Percentiles rank a stretch among this genome's conserved stretches.
These are phyloP conservation scores for Drosophila ananassae DNA, from an alignment of 1,140 invertebrate species.

Conservation along the genomic window DNA sequence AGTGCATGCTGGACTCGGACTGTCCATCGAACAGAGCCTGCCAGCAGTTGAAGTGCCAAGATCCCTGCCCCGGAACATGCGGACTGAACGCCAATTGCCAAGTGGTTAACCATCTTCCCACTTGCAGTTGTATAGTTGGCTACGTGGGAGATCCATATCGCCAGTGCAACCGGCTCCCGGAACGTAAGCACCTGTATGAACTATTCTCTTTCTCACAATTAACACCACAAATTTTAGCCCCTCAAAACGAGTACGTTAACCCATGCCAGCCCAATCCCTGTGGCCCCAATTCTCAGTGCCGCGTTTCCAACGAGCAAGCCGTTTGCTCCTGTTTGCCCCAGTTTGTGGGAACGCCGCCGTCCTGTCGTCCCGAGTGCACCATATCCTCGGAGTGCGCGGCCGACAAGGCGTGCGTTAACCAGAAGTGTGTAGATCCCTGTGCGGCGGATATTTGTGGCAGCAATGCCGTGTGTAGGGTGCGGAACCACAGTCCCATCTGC, in stretches of 20 bases:
- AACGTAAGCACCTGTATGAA: conserved; percentile 67
- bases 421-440: conserved; percentile 89
- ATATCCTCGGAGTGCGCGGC: conserved; percentile 88
- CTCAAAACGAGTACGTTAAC: conserved; percentile 82
- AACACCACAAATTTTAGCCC: conserved; percentile 65
- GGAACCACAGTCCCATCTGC: conserved; percentile 90
- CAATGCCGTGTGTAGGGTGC: conserved; percentile 89
- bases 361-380: conserved; percentile 88
- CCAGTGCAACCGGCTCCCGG: conserved; percentile 84
- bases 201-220: conserved; percentile 13
- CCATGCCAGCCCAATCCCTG: conserved; percentile 89
- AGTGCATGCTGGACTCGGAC: conserved; percentile 88
- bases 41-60: conserved; percentile 88
- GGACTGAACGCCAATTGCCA: conserved; percentile 90
- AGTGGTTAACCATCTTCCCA: conserved; percentile 89
- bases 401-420: conserved; percentile 88
- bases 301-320: conserved; percentile 86
- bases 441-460: conserved; percentile 88
- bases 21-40: conserved; percentile 89
- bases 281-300: conserved; percentile 87
- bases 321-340: conserved; percentile 88
- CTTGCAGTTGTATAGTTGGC: conserved; percentile 88
- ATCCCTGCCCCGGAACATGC: conserved; percentile 90
- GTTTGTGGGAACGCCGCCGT: conserved; percentile 87
- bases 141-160: conserved; percentile 88